Evolutionary conservation across 2,113 vertebrate species (phyloP).

Genomic region (Genyomyrus donnyi): DNA sequence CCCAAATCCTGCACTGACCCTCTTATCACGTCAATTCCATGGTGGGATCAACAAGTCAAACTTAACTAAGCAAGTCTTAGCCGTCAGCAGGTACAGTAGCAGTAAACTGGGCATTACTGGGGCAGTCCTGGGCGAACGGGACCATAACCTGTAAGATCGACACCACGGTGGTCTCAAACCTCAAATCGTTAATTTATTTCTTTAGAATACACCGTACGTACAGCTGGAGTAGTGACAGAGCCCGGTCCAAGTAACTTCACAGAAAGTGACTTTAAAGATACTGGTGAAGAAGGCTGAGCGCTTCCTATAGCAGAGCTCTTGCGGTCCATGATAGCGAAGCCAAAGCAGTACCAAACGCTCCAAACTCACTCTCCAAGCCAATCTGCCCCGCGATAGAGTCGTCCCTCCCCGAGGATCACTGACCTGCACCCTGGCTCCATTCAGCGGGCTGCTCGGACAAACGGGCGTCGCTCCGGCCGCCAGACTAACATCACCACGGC

Average conservation of each 20-base stretch:
- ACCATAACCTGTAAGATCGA: not conserved
- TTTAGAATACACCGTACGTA: not conserved
- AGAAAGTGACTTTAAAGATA: not conserved
- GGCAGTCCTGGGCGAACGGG: not conserved
- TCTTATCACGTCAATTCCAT: not conserved
- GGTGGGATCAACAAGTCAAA: not conserved
- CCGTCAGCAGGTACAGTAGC: not conserved
- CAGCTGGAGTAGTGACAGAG: not conserved
- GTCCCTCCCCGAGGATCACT: not conserved
- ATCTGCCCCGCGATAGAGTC: not conserved
- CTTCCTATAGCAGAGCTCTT: not conserved
- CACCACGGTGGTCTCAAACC: not conserved
- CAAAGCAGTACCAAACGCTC: not conserved
- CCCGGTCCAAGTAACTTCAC: not conserved
- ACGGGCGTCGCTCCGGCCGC: not conserved
- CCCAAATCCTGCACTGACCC: not conserved
- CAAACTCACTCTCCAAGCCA: not conserved
- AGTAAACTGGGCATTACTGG: not conserved
- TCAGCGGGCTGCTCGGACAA: not conserved
- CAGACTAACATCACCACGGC: not conserved
- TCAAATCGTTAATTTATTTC: not conserved
- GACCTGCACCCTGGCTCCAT: slow-evolving; percentile 13
- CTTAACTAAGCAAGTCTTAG: not conserved
- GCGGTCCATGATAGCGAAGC: not conserved
- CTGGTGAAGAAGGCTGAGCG: not conserved